Evolutionary conservation across 2,888 invertebrate genomes (phyloP), one percentile per base, ranked within the genome.

Genomic region (Deilephila elpenor): DNA sequence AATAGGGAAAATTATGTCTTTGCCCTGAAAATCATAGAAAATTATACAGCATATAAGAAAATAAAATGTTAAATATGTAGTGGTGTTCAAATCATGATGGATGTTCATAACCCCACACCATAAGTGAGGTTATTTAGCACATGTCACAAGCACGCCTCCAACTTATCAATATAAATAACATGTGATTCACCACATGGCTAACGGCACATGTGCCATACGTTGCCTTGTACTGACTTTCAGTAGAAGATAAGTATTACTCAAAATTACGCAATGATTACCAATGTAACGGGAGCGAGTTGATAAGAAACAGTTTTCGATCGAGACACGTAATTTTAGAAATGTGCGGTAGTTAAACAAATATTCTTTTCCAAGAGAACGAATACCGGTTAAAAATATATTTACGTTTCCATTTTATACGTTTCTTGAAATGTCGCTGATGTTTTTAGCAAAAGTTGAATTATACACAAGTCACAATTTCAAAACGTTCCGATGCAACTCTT

Each of bases 331-430:
- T 56, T n/a, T n/a, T 17, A 5, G n/a, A 56, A 19, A 56, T n/a
- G 56, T 56, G 56, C 5, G 17, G 56, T n/a, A n/a, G 56, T 5
- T 17, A n/a, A n/a, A 6, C 6, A n/a, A 6, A 56, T 56, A 56
- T 56, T n/a, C 0, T n/a, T 6, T 56, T 34, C 5, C 34, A 61
- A 44, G 44, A 14, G 44, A 11, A 37, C 4, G n/a, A 64, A 29
- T n/a, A 25, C 20, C 17, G 29, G n/a, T 29, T 29, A 29, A 37
- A 25, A 17, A n/a, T 32, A 44, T 62, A 72, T 20, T 72, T 72
- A 72, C 72, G 72, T 72, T 53, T 72, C 72, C 72, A 72, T 72
- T 34, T 64, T 8, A n/a, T 34, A 59, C 5, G 60, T 51, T 51
- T 29, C 44, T 14, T 59, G 29, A 53, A 5, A 71, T 0, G 32